Conservation (phyloP, 1,140 invertebrate species). For the Lethocerus indicus region DNA sequence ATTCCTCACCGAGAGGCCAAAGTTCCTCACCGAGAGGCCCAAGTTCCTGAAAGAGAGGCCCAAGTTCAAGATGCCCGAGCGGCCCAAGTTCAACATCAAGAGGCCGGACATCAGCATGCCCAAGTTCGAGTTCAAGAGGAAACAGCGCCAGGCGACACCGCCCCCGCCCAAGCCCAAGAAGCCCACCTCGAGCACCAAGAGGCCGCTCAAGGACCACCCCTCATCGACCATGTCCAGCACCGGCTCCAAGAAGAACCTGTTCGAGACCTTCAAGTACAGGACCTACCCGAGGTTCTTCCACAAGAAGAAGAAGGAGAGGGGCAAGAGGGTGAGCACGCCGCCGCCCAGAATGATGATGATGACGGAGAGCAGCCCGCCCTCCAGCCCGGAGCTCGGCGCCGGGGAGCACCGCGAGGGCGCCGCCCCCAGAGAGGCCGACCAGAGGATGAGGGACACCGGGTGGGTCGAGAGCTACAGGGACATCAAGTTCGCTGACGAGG, state of each 20-base stretch:
- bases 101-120: constrained; percentile 9
- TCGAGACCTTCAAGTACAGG: constrained; percentile 43
- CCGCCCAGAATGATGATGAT: neutral
- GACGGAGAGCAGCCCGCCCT: constrained; percentile 13
- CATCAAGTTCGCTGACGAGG: constrained; percentile 17
- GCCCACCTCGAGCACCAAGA: constrained; percentile 17
- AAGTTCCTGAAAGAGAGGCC: constrained; percentile 21
- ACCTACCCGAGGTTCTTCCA: constrained; percentile 59
- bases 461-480: constrained; percentile 15
- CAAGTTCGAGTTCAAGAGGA: constrained; percentile 12
- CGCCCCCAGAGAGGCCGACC: neutral
- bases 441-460: constrained; percentile 4
- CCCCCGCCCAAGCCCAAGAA: constrained; percentile 29
- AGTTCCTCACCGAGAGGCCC: constrained; percentile 36
- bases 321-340: constrained; percentile 4
- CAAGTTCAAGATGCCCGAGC: constrained; percentile 37
- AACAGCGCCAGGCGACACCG: constrained; percentile 1
- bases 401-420: constrained; percentile 8
- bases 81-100: constrained; percentile 30
- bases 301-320: constrained; percentile 29
- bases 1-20: constrained; percentile 20
- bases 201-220: constrained; percentile 15
- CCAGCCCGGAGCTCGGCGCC: constrained; percentile 9
- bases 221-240: constrained; percentile 1
- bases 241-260: constrained; percentile 29